phyloP scores from a whole-genome alignment of 1,140 invertebrate species.

The Brachionus asplanchnoidis region DNA sequence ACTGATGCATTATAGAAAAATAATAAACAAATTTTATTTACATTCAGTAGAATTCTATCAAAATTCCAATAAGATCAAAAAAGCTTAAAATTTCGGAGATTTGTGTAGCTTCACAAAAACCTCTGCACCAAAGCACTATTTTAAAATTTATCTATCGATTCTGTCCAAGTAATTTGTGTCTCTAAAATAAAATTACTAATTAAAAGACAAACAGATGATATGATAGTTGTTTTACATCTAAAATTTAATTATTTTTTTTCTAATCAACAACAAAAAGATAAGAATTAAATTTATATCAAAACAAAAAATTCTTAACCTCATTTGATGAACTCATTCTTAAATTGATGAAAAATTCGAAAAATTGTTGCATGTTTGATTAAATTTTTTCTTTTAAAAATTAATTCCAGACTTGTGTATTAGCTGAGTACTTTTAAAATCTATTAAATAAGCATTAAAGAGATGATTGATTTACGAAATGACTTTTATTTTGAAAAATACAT shows the following conservation, averaged over 20 bases:
- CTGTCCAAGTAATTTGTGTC: neutral
- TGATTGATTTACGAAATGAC: neutral
- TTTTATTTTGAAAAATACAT: neutral
- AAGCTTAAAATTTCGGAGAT: neutral
- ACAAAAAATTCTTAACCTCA: neutral
- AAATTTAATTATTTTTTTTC: no score
- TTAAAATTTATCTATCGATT: neutral
- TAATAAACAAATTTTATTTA: neutral
- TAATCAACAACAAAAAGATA: no score
- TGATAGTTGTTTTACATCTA: no score
- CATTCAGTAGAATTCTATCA: neutral
- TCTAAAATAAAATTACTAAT: no score
- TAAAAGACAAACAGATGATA: no score
- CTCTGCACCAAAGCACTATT: neutral
- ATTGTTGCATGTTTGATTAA: neutral
- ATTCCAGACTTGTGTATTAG: neutral
- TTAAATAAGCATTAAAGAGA: neutral
- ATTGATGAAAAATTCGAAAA: no score
- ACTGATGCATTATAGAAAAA: neutral
- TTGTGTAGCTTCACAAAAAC: neutral
- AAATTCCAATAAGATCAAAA: neutral
- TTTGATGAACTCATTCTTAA: neutral
- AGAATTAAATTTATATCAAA: no score
- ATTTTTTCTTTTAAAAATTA: neutral
- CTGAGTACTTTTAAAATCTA: neutral